These are phyloP conservation scores for Xyrauchen texanus DNA, from an alignment of 2,113 vertebrate genomes.

Conservation along the genomic window DNA sequence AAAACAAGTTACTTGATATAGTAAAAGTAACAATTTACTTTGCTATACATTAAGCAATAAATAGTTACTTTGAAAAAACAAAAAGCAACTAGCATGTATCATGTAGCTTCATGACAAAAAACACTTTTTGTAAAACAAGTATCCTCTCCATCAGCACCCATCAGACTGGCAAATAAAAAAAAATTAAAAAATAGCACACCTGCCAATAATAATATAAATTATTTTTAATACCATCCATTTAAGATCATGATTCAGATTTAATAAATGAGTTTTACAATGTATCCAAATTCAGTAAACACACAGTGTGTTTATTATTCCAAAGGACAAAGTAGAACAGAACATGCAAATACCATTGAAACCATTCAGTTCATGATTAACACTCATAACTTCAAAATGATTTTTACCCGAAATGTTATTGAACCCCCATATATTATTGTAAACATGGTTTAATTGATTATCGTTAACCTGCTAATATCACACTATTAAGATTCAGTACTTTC, in stretches of 20 bases:
- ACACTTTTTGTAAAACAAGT: no score
- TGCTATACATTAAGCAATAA: no score
- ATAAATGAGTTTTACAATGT: constrained; percentile 37
- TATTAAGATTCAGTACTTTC: constrained; percentile 26
- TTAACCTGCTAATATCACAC: not conserved
- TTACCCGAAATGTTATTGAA: not conserved
- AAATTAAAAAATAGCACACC: not conserved
- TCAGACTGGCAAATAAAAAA: no score
- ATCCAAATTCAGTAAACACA: constrained; percentile 41
- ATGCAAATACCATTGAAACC: no score
- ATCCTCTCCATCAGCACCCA: no score
- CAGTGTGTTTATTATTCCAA: constrained; percentile 40
- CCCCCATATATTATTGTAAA: constrained; percentile 32
- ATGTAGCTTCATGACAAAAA: no score
- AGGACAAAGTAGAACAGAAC: constrained; percentile 26
- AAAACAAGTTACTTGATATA: no score
- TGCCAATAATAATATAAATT: constrained; percentile 32
- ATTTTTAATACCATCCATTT: constrained; percentile 43
- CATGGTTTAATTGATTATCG: constrained; percentile 20
- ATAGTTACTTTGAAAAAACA: no score
- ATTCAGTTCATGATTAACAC: not conserved
- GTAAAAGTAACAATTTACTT: no score
- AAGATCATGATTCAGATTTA: constrained; percentile 1
- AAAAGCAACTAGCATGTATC: no score
- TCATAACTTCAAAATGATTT: not conserved